Evolutionary conservation across 2,113 vertebrate genomes (phyloP).

Genomic region (Genyomyrus donnyi): DNA sequence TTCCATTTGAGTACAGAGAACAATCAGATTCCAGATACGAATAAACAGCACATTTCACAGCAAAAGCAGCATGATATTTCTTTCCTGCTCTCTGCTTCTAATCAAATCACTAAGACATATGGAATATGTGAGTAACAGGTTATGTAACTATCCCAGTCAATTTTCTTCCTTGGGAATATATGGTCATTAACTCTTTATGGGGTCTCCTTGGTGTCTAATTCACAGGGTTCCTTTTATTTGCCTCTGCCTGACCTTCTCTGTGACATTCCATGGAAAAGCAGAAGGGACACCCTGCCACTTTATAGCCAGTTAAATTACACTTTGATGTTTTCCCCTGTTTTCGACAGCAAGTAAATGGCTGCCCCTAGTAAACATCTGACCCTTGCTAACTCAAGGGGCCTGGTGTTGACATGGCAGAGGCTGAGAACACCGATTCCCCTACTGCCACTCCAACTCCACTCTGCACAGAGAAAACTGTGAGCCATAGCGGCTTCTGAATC

Average conservation of each 20-base stretch:
- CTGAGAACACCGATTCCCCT: neutral
- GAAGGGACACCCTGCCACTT: conserved; percentile 58
- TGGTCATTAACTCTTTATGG: conserved; percentile 62
- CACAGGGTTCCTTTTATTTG: conserved; percentile 67
- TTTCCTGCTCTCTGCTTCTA: neutral
- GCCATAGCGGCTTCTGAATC: neutral
- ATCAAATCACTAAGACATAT: neutral
- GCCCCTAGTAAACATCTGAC: conserved; percentile 63
- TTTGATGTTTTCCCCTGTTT: conserved; percentile 67
- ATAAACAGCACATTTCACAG: neutral
- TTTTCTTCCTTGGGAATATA: conserved; percentile 53
- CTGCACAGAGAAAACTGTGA: neutral
- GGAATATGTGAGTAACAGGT: conserved; percentile 5
- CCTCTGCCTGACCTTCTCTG: conserved; percentile 60
- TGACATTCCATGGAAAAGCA: conserved; percentile 56
- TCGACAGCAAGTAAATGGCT: conserved; percentile 59
- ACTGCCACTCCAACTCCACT: neutral
- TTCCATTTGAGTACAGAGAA: neutral
- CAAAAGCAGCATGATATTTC: neutral
- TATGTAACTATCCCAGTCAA: neutral
- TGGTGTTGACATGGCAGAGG: conserved; percentile 32
- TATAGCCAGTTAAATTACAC: conserved; percentile 66
- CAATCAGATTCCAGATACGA: conserved; percentile 6
- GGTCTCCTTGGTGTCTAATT: conserved; percentile 55
- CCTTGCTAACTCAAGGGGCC: conserved; percentile 54